These are phyloP conservation scores for Benthosema pterotum DNA, from an alignment of 2,797 vertebrate genomes.

Conservation along the genomic window DNA sequence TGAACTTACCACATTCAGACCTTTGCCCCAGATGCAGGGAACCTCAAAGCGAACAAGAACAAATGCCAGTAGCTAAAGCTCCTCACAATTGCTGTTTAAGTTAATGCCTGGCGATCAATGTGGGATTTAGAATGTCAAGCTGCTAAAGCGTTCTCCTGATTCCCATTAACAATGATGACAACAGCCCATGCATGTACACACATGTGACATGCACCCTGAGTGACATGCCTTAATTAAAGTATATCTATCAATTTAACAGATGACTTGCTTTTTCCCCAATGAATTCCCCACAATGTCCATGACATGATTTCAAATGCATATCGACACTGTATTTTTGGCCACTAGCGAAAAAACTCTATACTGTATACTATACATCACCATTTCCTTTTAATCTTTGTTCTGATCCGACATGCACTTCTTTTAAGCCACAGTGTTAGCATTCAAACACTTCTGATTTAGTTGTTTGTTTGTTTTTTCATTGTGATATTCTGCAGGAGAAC, in stretches of 20 bases:
- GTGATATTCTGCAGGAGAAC: neutral
- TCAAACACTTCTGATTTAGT: neutral
- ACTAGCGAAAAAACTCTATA: too few relatives aligned
- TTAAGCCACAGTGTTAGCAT: neutral
- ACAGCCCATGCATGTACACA: constrained; percentile 32
- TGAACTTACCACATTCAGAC: constrained; percentile 53
- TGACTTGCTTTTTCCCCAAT: too few relatives aligned
- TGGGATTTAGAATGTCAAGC: constrained; percentile 68
- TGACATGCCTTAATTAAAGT: neutral
- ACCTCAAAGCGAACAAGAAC: constrained; percentile 62
- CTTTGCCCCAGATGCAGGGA: constrained; percentile 65
- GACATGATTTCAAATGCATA: neutral
- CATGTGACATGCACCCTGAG: neutral
- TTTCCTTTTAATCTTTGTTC: neutral
- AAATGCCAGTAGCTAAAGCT: constrained; percentile 62
- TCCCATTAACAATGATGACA: constrained; percentile 47
- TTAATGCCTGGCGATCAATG: constrained; percentile 65
- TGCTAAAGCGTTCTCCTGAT: constrained; percentile 52
- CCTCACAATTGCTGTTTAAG: constrained; percentile 34
- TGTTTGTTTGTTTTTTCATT: neutral
- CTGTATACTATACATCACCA: too few relatives aligned
- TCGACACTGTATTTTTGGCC: neutral
- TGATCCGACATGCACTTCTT: neutral
- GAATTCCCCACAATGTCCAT: too few relatives aligned
- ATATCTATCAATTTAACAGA: neutral